Percentiles rank a stretch among this genome's conserved stretches.
phyloP scores from a whole-genome alignment of 2,113 vertebrate genomes.

The Pipra filicauda region DNA sequence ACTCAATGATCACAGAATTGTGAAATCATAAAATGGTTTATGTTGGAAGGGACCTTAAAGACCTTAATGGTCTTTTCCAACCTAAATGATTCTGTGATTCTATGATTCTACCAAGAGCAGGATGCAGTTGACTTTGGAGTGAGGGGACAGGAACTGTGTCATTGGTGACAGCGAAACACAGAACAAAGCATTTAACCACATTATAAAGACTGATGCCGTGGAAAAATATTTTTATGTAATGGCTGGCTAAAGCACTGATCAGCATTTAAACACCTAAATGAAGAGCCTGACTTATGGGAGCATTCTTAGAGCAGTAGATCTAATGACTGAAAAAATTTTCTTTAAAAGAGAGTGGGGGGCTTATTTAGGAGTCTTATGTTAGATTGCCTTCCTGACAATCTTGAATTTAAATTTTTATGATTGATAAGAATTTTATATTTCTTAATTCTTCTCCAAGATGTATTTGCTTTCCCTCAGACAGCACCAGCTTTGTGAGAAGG shows the following conservation, averaged over 20 bases:
- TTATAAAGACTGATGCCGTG: background rate
- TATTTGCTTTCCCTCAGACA: background rate
- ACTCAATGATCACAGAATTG: background rate
- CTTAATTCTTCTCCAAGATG: background rate
- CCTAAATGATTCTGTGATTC: background rate
- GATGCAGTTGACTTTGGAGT: background rate
- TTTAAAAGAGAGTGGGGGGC: background rate
- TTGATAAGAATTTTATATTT: background rate
- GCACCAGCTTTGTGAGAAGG: background rate
- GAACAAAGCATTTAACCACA: background rate
- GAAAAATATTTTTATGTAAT: background rate
- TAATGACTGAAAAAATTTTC: background rate
- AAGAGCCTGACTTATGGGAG: background rate
- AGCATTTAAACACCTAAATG: background rate
- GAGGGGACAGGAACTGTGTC: background rate
- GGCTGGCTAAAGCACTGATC: background rate
- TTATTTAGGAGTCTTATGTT: background rate
- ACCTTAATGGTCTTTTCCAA: background rate
- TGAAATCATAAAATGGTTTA: background rate
- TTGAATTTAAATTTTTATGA: background rate
- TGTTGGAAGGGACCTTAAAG: background rate
- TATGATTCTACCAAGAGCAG: background rate
- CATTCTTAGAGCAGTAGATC: background rate
- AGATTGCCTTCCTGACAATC: background rate
- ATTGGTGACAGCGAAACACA: rapidly evolving